Evolutionary conservation across 2,888 invertebrate species (phyloP).

Genomic region (Cactoblastis cactorum): DNA sequence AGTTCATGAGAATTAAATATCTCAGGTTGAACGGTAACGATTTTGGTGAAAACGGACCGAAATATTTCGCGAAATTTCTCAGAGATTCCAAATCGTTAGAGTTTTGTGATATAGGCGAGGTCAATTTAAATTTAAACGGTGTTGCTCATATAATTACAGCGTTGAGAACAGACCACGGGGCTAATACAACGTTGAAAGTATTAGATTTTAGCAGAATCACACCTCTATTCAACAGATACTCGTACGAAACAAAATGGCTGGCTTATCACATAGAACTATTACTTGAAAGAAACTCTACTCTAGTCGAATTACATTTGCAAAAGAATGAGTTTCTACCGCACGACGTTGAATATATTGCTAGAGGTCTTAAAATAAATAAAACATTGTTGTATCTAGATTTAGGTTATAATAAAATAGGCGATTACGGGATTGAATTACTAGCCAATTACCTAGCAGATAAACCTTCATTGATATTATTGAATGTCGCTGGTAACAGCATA

Average conservation of each 20-base stretch:
- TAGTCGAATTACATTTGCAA: slow-evolving; percentile 79
- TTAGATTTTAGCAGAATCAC: slow-evolving; percentile 60
- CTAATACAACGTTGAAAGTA: slow-evolving; percentile 50
- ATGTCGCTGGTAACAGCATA: slow-evolving; percentile 78
- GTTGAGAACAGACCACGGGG: slow-evolving; percentile 57
- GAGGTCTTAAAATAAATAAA: slow-evolving; percentile 71
- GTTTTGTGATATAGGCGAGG: slow-evolving; percentile 78
- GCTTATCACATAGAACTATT: slow-evolving; percentile 71
- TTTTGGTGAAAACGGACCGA: slow-evolving; percentile 74
- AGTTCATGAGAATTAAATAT: slow-evolving; percentile 62
- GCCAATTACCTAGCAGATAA: slow-evolving; percentile 71
- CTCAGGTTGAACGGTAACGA: slow-evolving; percentile 80
- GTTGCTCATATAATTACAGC: slow-evolving; percentile 74
- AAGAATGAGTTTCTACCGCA: slow-evolving; percentile 81
- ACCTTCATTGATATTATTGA: slow-evolving; percentile 71
- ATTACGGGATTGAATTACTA: slow-evolving; percentile 76
- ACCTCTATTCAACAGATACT: slow-evolving; percentile 57
- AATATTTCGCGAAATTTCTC: slow-evolving; percentile 71
- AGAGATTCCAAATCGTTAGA: slow-evolving; percentile 61
- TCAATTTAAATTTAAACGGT: slow-evolving; percentile 76
- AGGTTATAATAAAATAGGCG: slow-evolving; percentile 79
- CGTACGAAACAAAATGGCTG: slow-evolving; percentile 67
- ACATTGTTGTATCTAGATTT: slow-evolving; percentile 79
- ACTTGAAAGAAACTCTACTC: slow-evolving; percentile 51
- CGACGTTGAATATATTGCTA: slow-evolving; percentile 76